Percentiles rank a stretch among this genome's conserved stretches.
These are phyloP conservation scores for Nematopogon swammerdamellus DNA, from an alignment of 2,888 invertebrate species.

Conservation along the genomic window DNA sequence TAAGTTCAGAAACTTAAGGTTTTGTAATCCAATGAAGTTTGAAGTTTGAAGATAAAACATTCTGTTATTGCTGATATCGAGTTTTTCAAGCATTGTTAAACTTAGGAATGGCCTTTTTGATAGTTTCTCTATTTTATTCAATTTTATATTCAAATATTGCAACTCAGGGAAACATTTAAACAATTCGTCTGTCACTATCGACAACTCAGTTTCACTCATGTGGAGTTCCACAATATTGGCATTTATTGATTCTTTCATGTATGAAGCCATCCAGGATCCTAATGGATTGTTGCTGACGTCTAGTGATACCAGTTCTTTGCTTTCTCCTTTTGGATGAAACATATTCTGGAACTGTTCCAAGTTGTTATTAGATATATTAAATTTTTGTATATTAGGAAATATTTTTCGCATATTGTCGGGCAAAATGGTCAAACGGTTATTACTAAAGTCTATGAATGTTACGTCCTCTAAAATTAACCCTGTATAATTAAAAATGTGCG, in stretches of 20 bases:
- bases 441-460: slow-evolving; percentile 37
- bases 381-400: slow-evolving; percentile 41
- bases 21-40: slow-evolving; percentile 73
- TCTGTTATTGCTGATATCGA: slow-evolving; percentile 80
- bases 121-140: slow-evolving; percentile 73
- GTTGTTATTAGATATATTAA: slow-evolving; percentile 41
- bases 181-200: slow-evolving; percentile 62
- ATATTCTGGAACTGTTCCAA: slow-evolving; percentile 40
- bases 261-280: slow-evolving; percentile 32
- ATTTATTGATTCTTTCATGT: slow-evolving; percentile 32
- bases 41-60: slow-evolving; percentile 80
- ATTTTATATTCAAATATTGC: slow-evolving; percentile 72
- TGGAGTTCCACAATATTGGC: slow-evolving; percentile 41
- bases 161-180: slow-evolving; percentile 73
- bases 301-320: slow-evolving; percentile 33
- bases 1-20: slow-evolving; percentile 75
- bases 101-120: slow-evolving; percentile 81
- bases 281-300: slow-evolving; percentile 44
- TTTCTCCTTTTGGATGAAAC: slow-evolving; percentile 24
- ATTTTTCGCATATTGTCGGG: slow-evolving; percentile 34
- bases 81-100: slow-evolving; percentile 68
- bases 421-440: slow-evolving; percentile 32
- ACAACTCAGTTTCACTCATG: slow-evolving; percentile 39
- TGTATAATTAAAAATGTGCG: slow-evolving; percentile 29
- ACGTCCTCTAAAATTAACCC: slow-evolving; percentile 33